Conservation (phyloP, 2,113 vertebrate genomes). For the Diadophis punctatus region DNA sequence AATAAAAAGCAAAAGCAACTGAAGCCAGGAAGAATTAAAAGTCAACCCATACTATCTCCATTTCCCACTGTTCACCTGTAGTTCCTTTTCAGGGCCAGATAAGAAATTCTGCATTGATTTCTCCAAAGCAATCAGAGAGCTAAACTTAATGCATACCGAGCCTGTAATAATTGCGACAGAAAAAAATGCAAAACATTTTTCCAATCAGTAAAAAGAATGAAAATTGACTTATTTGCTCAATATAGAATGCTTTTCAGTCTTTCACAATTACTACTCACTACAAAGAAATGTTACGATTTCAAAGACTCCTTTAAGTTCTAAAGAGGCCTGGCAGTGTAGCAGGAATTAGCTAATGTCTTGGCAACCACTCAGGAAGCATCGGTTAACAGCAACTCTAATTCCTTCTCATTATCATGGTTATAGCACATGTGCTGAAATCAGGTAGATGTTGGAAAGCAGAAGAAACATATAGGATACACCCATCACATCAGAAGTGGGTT, state of each 20-base stretch:
- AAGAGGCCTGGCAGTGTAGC: constrained; percentile 13
- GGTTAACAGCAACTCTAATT: constrained; percentile 35
- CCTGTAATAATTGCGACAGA: background rate
- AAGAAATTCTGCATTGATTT: background rate
- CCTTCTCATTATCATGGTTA: constrained; percentile 45
- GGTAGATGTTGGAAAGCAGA: constrained; percentile 23
- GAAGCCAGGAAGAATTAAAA: background rate
- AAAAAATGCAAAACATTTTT: background rate
- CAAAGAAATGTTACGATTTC: constrained; percentile 50
- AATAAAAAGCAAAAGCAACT: background rate
- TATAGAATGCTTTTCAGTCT: constrained; percentile 22
- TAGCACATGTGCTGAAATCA: constrained; percentile 33
- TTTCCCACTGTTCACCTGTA: background rate
- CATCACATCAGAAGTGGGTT: too few species aligned
- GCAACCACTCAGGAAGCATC: constrained; percentile 35
- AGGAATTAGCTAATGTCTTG: constrained; percentile 40
- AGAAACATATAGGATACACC: constrained; percentile 12
- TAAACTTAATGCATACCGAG: background rate
- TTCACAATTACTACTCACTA: constrained; percentile 47
- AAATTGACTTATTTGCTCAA: constrained; percentile 26
- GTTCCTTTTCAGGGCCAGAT: background rate
- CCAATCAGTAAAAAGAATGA: constrained; percentile 2
- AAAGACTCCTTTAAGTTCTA: constrained; percentile 51
- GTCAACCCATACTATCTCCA: background rate
- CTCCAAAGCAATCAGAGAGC: background rate